Evolutionary conservation across 2,888 invertebrate species (phyloP), one percentile per base, ranked within the genome.

Genomic region (Pteria penguin): DNA sequence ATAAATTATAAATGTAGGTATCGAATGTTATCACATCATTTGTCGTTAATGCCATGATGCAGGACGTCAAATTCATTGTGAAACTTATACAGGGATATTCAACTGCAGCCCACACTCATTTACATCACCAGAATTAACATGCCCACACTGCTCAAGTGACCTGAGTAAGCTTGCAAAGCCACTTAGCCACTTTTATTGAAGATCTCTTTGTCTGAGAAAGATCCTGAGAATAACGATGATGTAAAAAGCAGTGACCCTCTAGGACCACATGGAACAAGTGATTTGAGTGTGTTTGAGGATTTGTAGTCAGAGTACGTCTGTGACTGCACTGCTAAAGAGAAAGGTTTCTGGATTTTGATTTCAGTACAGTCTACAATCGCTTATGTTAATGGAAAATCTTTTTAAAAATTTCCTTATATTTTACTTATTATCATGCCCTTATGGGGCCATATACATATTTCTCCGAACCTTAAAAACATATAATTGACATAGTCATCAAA

Each of bases 361-460:
- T 76, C 76, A 29, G 76, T 76, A n/a, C 76, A 60, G 32, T 76
- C 76, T 66, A 76, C 27, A 4, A 66, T 76, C 1, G 27, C 69
- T 4, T 63, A 36, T 29, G 52, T 70, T 14, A 33, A 45, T 2
- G 70, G 75, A 54, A 63, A 75, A 5, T 75, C 75, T 22, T 57
- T 31, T 14, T 31, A 24, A 32, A 52, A 75, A n/a, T 62, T 29
- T 55, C 24, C 32, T 26, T 63, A 62, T 63, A 75, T 75, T 24
- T 75, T 61, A 33, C 26, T 22, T 8, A 29, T 60, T 4, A 74
- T 58, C 1, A 55, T 24, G 27, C 67, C 65, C 24, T 58, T 65
- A 14, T 2, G 27, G 2, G 36, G 60, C 69, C 57, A 69, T 2
- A 69, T 31, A 3, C 29, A 58, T 22, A 69, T 5, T 32, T 58